Evolutionary conservation across 2,888 invertebrate species (phyloP).

Genomic region (Adelphocoris suturalis): DNA sequence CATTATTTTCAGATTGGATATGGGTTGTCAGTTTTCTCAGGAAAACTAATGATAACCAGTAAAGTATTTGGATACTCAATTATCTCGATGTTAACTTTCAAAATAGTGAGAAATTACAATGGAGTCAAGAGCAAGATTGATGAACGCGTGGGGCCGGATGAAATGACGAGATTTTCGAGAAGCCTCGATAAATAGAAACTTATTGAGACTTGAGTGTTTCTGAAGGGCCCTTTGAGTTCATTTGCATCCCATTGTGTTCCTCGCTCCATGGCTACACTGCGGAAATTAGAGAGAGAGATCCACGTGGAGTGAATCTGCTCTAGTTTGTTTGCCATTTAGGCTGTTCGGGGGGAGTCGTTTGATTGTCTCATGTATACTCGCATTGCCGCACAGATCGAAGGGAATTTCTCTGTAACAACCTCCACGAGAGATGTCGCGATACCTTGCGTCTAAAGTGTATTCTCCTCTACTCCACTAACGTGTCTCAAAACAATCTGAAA

Average conservation of each 20-base stretch:
- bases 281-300: background rate
- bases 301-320: constrained; percentile 1
- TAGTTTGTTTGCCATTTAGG: background rate
- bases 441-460: too few species aligned
- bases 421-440: too few species aligned
- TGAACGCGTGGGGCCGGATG: background rate
- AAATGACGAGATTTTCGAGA: constrained; percentile 7
- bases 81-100: background rate
- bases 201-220: constrained; percentile 41
- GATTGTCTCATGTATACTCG: background rate
- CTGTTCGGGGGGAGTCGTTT: background rate
- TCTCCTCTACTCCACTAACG: too few species aligned
- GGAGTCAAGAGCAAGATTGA: background rate
- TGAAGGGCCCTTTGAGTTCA: constrained; percentile 49
- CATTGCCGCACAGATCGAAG: too few species aligned
- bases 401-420: too few species aligned
- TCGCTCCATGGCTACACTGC: background rate
- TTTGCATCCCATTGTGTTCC: constrained; percentile 49
- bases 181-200: constrained; percentile 51
- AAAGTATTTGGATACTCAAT: too few species aligned
- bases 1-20: too few species aligned
- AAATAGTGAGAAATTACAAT: background rate
- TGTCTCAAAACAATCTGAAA: too few species aligned
- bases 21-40: too few species aligned
- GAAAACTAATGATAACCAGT: too few species aligned